Conservation (phyloP, 2,888 invertebrate species). For the Eupithecia insigniata region DNA sequence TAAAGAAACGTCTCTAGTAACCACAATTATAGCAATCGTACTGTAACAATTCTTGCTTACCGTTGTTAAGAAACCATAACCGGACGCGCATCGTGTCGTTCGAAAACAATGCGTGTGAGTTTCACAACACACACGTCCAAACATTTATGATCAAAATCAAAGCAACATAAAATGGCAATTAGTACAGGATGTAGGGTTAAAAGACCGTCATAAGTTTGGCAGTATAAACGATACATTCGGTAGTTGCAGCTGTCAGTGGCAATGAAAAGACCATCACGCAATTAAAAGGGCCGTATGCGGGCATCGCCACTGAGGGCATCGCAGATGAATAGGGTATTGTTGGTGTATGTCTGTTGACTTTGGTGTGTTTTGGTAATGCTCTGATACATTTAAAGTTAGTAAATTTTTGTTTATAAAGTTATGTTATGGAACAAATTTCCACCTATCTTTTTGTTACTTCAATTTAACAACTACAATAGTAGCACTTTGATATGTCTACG, state of each 20-base stretch:
- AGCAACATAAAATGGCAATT: constrained; percentile 22
- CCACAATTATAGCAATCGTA: neutral
- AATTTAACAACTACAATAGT: neutral
- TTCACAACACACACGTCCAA: constrained; percentile 2
- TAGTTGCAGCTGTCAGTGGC: constrained; percentile 49
- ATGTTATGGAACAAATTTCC: neutral
- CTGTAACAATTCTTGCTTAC: neutral
- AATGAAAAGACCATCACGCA: constrained; percentile 60
- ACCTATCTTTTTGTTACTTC: neutral
- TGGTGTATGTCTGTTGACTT: constrained; percentile 15
- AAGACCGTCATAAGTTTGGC: constrained; percentile 33
- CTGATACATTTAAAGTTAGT: neutral
- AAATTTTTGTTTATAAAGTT: neutral
- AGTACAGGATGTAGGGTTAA: constrained; percentile 19
- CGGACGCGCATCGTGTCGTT: constrained; percentile 2
- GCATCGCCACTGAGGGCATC: constrained; percentile 71
- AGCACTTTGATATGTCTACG: neutral
- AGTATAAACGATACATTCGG: constrained; percentile 37
- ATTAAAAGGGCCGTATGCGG: constrained; percentile 69
- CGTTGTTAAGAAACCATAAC: neutral
- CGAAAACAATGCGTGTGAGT: constrained; percentile 2
- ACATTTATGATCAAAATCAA: constrained; percentile 11
- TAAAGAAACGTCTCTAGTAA: neutral
- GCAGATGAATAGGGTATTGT: constrained; percentile 64
- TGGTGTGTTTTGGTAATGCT: neutral